phyloP scores from a whole-genome alignment of 2,797 vertebrate species.

The Sebastes wilsoni region DNA sequence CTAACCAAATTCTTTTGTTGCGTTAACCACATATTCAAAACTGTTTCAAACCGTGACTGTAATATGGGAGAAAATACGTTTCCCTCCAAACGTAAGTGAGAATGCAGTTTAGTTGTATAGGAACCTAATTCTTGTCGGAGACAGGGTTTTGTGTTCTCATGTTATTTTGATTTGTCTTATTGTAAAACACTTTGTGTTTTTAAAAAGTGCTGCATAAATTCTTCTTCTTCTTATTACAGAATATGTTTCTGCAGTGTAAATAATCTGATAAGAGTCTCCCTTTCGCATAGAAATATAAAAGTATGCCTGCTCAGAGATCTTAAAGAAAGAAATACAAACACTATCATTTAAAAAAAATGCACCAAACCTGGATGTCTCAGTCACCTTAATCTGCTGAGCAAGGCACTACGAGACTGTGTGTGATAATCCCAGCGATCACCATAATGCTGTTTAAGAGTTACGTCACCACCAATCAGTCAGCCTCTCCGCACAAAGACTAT shows the following conservation, averaged over 20 bases:
- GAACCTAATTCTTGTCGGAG: no score
- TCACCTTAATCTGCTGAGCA: constrained; percentile 3
- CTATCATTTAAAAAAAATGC: no score
- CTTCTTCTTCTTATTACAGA: background rate
- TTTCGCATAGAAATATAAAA: background rate
- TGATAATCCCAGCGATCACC: background rate
- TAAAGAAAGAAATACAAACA: background rate
- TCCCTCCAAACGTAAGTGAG: no score
- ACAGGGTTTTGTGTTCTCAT: no score
- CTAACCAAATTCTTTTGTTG: no score
- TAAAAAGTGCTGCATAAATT: background rate
- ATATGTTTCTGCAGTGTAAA: background rate
- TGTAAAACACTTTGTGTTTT: background rate
- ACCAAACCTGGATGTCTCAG: background rate
- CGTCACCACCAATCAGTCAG: constrained; percentile 5
- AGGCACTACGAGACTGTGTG: background rate
- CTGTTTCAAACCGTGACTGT: no score
- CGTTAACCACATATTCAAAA: no score
- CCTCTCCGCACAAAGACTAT: constrained; percentile 13
- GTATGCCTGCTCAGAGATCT: background rate
- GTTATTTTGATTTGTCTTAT: no score
- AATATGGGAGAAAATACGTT: no score
- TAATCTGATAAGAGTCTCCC: background rate
- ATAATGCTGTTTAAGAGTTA: constrained; percentile 7
- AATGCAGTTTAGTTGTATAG: no score